Conservation (phyloP, 1,140 invertebrate genomes). For the Venturia canescens region DNA sequence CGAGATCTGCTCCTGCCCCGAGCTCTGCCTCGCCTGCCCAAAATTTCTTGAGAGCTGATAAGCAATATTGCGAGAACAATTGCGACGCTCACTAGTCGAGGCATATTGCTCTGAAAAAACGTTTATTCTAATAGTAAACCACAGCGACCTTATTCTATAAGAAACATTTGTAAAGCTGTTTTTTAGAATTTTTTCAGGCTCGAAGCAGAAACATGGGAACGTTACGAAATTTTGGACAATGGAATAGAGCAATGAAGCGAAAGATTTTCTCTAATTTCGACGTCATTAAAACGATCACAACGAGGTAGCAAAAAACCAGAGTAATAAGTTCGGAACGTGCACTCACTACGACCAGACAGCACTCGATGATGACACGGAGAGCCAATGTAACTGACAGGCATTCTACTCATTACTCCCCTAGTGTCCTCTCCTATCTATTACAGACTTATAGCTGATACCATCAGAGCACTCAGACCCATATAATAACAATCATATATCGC, state of each 20-base stretch:
- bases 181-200: neutral
- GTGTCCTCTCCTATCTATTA: constrained; percentile 77
- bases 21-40: constrained; percentile 79
- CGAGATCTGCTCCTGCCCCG: constrained; percentile 84
- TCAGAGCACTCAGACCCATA: constrained; percentile 37
- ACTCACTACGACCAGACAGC: constrained; percentile 58
- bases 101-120: constrained; percentile 67
- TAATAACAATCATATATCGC: constrained; percentile 44
- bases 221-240: too few relatives aligned
- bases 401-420: constrained; percentile 75
- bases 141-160: neutral
- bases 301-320: neutral
- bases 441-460: constrained; percentile 67
- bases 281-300: neutral
- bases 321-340: constrained; percentile 37
- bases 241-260: too few relatives aligned
- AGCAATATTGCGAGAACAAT: constrained; percentile 71
- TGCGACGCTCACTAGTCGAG: constrained; percentile 55
- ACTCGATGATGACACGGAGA: constrained; percentile 71
- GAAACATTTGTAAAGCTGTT: neutral
- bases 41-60: constrained; percentile 65
- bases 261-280: neutral
- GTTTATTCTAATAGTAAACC: neutral
- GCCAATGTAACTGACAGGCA: constrained; percentile 72
- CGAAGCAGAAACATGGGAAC: too few relatives aligned